Evolutionary conservation across 2,113 vertebrate species (phyloP), one percentile per base, ranked within the genome.

Genomic region (Plectropomus leopardus): DNA sequence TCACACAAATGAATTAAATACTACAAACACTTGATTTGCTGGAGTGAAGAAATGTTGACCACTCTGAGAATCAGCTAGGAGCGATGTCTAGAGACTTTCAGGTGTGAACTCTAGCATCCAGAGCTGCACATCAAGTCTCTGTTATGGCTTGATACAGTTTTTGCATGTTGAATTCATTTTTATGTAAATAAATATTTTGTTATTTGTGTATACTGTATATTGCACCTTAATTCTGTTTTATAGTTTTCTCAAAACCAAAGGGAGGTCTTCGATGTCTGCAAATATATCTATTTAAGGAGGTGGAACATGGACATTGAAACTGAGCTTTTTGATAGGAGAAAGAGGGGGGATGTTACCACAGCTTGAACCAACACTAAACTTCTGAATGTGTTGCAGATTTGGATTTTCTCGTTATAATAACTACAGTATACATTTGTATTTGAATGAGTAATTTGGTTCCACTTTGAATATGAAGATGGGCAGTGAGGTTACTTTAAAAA

Each of bases 151-250:
- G 15, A 15, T 45, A 30, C 30, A 1, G 24, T 34, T 5, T 23
- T n/a, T n/a, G n/a, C n/a, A n/a, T n/a, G 0, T 1, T 54, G 45
- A 55, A 34, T 77, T 36, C 0, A 19, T 28, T 73, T 21, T 48
- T 21, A 73, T 53, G n/a, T 51, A 74, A 86, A 84, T 57, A 83
- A 72, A 68, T 42, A 24, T 72, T 73, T 44, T 81, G 23, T 71
- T 5, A 65, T 68, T 7, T 79, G 76, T 80, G 23, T 76, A 16
- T 54, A 50, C 26, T 15, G 19, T 69, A 7, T 28, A 40, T 1
- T 48, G n/a, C 45, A 11, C 15, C 1, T 28, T 63, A 8, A 30
- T 65, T 26, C 0, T 66, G 36, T 75, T 0, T 26, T 11, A 1
- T 0, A 3, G 32, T 65, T 63, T 48, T 66, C 16, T 36, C 28